A percentile compares a stretch with the other conserved stretches of the same genome.
Evolutionary conservation across 2,888 invertebrate species (phyloP).

Genomic region (Megalurothrips usitatus): DNA sequence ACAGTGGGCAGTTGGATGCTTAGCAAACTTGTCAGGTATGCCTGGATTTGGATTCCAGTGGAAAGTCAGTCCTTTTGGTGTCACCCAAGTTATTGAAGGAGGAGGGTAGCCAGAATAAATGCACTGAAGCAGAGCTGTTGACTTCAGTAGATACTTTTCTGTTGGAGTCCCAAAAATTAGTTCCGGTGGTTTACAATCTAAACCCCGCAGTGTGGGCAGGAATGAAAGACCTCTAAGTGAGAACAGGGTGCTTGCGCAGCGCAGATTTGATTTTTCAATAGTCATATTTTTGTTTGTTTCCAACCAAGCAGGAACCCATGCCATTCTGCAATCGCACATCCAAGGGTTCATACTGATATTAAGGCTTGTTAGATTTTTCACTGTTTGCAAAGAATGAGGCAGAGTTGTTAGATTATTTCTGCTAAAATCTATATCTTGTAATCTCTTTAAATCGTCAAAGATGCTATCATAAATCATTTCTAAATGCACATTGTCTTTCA

Average conservation of each 20-base stretch:
- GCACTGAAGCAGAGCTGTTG: conserved; percentile 70
- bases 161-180: conserved; percentile 59
- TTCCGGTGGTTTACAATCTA: conserved; percentile 65
- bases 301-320: conserved; percentile 67
- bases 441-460: conserved; percentile 47
- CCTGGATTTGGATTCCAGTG: conserved; percentile 74
- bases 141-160: conserved; percentile 59
- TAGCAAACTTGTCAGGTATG: conserved; percentile 60
- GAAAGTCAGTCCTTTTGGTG: conserved; percentile 43
- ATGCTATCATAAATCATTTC: conserved; percentile 59
- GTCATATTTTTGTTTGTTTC: conserved; percentile 50
- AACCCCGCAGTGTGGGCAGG: conserved; percentile 62
- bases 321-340: conserved; percentile 82
- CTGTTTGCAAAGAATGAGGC: conserved; percentile 62
- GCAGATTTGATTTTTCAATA: conserved; percentile 56
- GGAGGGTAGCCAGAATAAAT: conserved; percentile 69
- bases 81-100: conserved; percentile 78
- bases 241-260: conserved; percentile 49
- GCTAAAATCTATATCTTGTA: conserved; percentile 47
- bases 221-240: conserved; percentile 44
- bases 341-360: conserved; percentile 71
- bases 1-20: conserved; percentile 61
- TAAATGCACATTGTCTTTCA: conserved; percentile 59
- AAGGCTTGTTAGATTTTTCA: conserved; percentile 59
- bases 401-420: conserved; percentile 66